Base-by-base conservation (phyloP, 2,888 invertebrate species). In the Bhutanitis thaidina region DNA sequence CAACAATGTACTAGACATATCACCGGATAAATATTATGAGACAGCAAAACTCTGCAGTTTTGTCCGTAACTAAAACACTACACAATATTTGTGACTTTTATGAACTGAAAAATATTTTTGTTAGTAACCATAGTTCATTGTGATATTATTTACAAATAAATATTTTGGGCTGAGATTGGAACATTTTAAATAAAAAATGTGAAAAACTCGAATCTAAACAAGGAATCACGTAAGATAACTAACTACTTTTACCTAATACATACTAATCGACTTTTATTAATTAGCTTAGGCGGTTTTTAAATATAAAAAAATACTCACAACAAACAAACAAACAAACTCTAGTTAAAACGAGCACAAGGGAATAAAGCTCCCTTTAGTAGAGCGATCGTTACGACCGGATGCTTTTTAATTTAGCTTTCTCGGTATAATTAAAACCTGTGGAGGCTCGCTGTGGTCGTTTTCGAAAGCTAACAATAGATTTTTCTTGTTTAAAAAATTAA, bases 381-480 rank as follows among this genome's bases (percentile, higher is more conserved):
- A 64, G 64, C 75, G 69, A 77, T 78, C 74, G 70, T 68, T 70
- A 72, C 72, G 80, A 76, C 57, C 74, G 77, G 76, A 62, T 76
- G 80, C 79, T 78, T 86, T 87, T 87, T 85, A 86, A 87, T 86
- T 82, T 82, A 81, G 78, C 85, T 77, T 76, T 69, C 77, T 74
- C 76, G 76, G 77, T 81, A 77, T 78, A 83, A 85, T 86, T 85
- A 84, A 86, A 83, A 82, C 65, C 79, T 72, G 75, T 67, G 74
- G 74, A 70, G 68, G 71, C 66, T 69, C 68, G 63, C 64, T 65
- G 66, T 62, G 65, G 60, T 65, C 61, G 65, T 74, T 78, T 78
- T 74, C 64, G 62, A 74, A 64, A 67, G 53, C 56, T 61, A 73
- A 81, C 79, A 83, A 79, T 75, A 71, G 71, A 65, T 68, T 67